Conservation (phyloP, 2,888 invertebrate species). For the Cataglyphis livida region DNA sequence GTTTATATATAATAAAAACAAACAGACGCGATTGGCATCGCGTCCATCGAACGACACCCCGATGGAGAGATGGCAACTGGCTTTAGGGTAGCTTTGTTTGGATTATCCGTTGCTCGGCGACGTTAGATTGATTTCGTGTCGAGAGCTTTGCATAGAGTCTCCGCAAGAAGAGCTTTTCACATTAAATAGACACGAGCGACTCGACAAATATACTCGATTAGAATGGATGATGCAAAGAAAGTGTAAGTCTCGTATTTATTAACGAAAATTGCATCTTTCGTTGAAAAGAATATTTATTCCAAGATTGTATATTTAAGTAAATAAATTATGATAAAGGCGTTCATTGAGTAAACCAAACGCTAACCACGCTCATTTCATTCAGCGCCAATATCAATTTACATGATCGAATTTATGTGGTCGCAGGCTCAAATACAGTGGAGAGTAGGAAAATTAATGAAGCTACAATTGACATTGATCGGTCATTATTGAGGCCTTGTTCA, state of each 20-base stretch:
- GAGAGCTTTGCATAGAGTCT: conserved; percentile 41
- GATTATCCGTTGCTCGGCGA: conserved; percentile 80
- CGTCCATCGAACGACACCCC: conserved; percentile 20
- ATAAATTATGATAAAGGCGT: not conserved
- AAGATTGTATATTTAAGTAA: not conserved
- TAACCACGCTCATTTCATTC: not conserved
- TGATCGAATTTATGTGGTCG: not conserved
- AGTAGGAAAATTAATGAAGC: conserved; percentile 30
- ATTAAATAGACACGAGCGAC: not conserved
- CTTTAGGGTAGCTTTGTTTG: conserved; percentile 77
- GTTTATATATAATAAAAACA: not conserved
- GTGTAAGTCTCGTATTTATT: not conserved
- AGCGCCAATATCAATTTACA: conserved; percentile 2
- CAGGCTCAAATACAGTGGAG: conserved; percentile 1
- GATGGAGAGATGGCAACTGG: conserved; percentile 45
- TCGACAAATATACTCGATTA: not conserved
- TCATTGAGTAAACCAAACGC: not conserved
- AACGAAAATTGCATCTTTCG: not conserved
- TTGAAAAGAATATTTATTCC: not conserved
- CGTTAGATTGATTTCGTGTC: conserved; percentile 82
- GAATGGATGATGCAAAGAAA: not conserved
- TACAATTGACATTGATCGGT: conserved; percentile 36
- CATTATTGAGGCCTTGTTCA: conserved; percentile 9
- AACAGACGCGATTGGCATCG: conserved; percentile 19
- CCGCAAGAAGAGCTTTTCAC: not conserved